phyloP scores from a whole-genome alignment of 2,113 vertebrate species.

The Fulica atra region DNA sequence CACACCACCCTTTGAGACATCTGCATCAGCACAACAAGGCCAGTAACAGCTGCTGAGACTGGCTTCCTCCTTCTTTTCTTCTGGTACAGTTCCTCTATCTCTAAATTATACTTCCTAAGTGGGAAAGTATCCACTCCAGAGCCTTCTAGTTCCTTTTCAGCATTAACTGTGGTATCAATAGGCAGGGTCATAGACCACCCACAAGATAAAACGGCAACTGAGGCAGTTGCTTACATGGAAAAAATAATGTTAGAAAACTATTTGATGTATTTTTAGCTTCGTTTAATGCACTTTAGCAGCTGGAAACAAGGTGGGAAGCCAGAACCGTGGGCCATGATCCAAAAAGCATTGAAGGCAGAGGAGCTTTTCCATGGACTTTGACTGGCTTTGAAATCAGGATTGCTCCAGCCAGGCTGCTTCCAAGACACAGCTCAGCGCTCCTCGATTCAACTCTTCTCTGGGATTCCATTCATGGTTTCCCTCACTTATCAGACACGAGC shows the following conservation, averaged over 20 bases:
- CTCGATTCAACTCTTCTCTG: background rate
- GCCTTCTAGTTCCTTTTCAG: background rate
- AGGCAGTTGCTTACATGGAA: background rate
- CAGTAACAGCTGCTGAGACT: background rate
- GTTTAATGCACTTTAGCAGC: conserved; percentile 35
- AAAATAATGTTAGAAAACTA: background rate
- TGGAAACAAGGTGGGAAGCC: conserved; percentile 43
- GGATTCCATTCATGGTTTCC: background rate
- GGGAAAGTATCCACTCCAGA: background rate
- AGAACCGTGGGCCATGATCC: background rate
- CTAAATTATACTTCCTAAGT: background rate
- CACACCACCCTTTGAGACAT: background rate
- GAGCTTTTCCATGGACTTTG: background rate
- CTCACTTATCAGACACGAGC: background rate
- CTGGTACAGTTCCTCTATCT: background rate
- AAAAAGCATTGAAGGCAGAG: background rate
- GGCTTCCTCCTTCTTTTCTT: background rate
- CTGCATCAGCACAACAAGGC: background rate
- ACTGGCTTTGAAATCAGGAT: background rate
- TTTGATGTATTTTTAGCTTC: conserved; percentile 37
- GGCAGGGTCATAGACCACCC: conserved; percentile 1
- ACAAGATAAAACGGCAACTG: background rate
- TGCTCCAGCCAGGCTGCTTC: background rate
- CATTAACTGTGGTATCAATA: background rate
- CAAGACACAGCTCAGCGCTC: background rate